Percentiles rank a stretch among this genome's conserved stretches.
Evolutionary conservation across 2,888 invertebrate species (phyloP).

Genomic region (Magallana nippona): DNA sequence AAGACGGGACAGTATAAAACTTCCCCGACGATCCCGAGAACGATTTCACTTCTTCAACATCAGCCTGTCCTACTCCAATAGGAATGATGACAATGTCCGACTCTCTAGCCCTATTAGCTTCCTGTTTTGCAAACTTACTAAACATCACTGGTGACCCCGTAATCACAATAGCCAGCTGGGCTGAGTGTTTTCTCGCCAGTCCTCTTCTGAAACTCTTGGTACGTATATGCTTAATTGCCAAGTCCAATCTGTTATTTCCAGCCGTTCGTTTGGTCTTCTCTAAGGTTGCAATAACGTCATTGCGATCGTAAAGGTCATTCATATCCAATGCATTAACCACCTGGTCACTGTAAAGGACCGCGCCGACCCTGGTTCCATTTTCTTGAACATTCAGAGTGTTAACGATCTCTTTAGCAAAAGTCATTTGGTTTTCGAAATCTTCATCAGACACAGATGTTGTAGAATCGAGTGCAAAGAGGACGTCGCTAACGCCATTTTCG

Average conservation of each 20-base stretch:
- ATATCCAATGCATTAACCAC: slow-evolving; percentile 65
- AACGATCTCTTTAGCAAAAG: slow-evolving; percentile 69
- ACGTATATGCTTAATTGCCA: slow-evolving; percentile 63
- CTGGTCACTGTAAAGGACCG: slow-evolving; percentile 70
- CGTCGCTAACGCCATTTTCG: slow-evolving; percentile 61
- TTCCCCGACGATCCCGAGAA: slow-evolving; percentile 57
- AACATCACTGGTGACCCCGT: slow-evolving; percentile 67
- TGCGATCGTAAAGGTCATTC: slow-evolving; percentile 56
- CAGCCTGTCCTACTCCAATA: slow-evolving; percentile 68
- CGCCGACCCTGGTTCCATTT: slow-evolving; percentile 66
- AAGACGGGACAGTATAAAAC: slow-evolving; percentile 61
- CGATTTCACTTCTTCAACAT: slow-evolving; percentile 64
- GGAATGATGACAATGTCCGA: slow-evolving; percentile 70
- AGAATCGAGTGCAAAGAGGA: slow-evolving; percentile 71
- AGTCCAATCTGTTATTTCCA: slow-evolving; percentile 60
- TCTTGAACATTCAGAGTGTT: slow-evolving; percentile 65
- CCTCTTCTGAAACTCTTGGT: slow-evolving; percentile 68
- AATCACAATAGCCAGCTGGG: slow-evolving; percentile 70
- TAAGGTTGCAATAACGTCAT: slow-evolving; percentile 62
- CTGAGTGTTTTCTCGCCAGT: slow-evolving; percentile 59
- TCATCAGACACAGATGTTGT: slow-evolving; percentile 65
- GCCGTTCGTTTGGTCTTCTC: slow-evolving; percentile 60
- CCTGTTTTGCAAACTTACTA: slow-evolving; percentile 60
- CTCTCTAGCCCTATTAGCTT: slow-evolving; percentile 64
- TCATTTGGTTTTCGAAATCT: slow-evolving; percentile 70